Evolutionary conservation across 2,113 vertebrate species (phyloP).

Genomic region (Danio rerio): DNA sequence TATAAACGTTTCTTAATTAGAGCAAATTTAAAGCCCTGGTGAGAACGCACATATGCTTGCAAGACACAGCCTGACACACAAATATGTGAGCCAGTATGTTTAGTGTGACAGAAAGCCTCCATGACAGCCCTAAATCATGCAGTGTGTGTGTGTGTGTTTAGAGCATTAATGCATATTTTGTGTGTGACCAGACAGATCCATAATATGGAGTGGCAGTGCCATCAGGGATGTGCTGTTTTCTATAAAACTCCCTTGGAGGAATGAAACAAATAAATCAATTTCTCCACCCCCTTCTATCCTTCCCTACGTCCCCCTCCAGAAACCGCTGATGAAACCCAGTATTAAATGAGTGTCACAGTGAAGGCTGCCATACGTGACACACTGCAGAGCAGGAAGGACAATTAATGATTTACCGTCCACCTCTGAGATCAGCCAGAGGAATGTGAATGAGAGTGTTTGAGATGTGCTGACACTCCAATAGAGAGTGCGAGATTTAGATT

Average conservation of each 20-base stretch:
- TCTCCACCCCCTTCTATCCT: conserved; percentile 29
- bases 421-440: conserved; percentile 53
- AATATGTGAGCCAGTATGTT: neutral
- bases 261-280: conserved; percentile 58
- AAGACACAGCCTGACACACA: neutral
- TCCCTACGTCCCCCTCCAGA: neutral
- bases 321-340: neutral
- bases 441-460: conserved; percentile 19
- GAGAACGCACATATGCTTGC: neutral
- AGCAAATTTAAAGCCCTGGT: neutral
- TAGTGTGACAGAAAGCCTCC: neutral
- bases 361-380: conserved; percentile 34
- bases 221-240: conserved; percentile 48
- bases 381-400: conserved; percentile 37
- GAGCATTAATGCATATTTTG: conserved; percentile 33
- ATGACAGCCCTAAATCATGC: neutral
- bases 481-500: conserved; percentile 17
- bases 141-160: conserved; percentile 3
- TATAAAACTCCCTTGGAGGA: conserved; percentile 44
- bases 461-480: conserved; percentile 1
- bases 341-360: conserved; percentile 59
- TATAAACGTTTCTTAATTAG: neutral
- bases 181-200: conserved; percentile 1
- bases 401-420: conserved; percentile 65
- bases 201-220: conserved; percentile 4